Evolutionary conservation across 2,113 vertebrate genomes (phyloP).

Genomic region (Callopanchax toddi): DNA sequence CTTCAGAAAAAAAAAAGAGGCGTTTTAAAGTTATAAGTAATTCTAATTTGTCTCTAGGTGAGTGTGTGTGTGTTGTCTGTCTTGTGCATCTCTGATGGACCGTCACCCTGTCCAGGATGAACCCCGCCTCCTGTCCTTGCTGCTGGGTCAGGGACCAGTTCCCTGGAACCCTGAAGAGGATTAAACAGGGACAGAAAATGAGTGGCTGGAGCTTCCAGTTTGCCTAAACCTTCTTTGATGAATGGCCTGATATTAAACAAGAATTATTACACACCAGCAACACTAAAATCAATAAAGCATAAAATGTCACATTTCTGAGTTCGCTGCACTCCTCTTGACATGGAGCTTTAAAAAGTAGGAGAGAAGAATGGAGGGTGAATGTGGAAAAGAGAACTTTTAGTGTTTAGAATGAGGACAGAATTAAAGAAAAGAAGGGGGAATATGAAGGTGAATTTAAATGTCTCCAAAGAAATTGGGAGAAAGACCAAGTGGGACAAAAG

Average conservation of each 20-base stretch:
- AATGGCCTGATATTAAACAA: not conserved
- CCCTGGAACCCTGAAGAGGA: not conserved
- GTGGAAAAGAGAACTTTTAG: slow-evolving; percentile 5
- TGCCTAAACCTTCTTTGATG: not conserved
- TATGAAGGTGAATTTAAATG: not conserved
- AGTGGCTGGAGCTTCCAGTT: not conserved
- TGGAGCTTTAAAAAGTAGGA: slow-evolving; percentile 2
- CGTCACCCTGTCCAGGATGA: not conserved
- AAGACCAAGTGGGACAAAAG: slow-evolving; percentile 19
- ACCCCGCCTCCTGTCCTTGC: not conserved
- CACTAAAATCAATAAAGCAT: not conserved
- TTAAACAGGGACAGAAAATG: too few relatives aligned
- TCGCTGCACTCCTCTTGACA: slow-evolving; percentile 11
- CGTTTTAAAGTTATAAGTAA: not conserved
- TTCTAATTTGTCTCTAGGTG: not conserved
- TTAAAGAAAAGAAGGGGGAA: slow-evolving; percentile 1
- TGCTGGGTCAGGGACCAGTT: not conserved
- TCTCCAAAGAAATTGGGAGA: not conserved
- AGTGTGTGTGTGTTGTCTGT: not conserved
- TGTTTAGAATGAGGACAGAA: not conserved
- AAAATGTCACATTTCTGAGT: slow-evolving; percentile 1
- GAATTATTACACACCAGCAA: slow-evolving; percentile 4
- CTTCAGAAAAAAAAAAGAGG: not conserved
- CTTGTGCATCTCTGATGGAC: not conserved
- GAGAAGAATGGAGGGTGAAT: slow-evolving; percentile 8